Conservation (phyloP, 2,113 vertebrate genomes). For the Laticauda laticaudata region DNA sequence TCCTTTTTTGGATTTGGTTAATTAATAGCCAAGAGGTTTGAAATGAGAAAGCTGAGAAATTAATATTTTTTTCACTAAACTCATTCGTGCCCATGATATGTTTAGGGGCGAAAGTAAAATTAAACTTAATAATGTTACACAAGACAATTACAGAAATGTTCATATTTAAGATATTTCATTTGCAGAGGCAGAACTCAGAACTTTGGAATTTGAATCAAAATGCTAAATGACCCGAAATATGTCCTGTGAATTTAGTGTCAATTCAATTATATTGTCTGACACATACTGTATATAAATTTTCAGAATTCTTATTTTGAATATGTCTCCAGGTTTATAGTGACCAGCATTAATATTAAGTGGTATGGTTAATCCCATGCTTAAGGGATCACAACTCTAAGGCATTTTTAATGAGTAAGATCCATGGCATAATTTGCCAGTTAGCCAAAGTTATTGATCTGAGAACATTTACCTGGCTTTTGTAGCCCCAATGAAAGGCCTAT, state of each 20-base stretch:
- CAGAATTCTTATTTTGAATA: not conserved
- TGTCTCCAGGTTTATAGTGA: not conserved
- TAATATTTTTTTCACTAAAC: not conserved
- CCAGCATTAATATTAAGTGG: not conserved
- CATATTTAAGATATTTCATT: not conserved
- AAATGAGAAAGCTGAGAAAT: slow-evolving; percentile 1
- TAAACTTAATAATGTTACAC: not conserved
- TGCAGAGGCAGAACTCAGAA: not conserved
- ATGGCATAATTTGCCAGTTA: not conserved
- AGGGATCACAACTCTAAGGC: not conserved
- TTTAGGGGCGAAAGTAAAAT: not conserved
- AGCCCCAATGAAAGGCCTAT: not conserved
- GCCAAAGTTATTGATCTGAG: not conserved
- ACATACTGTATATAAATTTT: not conserved
- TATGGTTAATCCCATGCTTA: not conserved
- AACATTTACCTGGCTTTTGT: not conserved
- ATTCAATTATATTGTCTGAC: not conserved
- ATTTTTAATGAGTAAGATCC: not conserved
- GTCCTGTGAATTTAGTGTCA: not conserved
- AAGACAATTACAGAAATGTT: not conserved
- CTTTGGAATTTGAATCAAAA: not conserved
- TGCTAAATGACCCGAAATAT: not conserved
- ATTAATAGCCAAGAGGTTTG: not conserved
- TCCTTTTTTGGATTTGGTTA: not conserved
- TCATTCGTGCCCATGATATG: not conserved